Conservation (phyloP, 2,113 vertebrate species). For the Sminthopsis crassicaudata region DNA sequence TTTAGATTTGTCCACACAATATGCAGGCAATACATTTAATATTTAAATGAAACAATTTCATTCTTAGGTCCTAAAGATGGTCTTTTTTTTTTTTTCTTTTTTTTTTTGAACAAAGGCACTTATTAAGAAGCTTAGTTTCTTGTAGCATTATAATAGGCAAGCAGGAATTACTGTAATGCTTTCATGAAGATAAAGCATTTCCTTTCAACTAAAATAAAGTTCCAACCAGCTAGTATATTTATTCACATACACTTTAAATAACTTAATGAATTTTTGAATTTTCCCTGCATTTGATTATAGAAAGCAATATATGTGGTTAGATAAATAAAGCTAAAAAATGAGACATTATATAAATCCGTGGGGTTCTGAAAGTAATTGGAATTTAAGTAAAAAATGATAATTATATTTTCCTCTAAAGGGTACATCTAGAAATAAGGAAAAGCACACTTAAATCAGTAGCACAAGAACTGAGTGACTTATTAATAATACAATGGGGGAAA, state of each 20-base stretch:
- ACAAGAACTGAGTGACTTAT: no score
- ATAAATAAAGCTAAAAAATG: constrained; percentile 13
- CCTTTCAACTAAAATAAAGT: constrained; percentile 5
- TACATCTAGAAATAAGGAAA: not conserved
- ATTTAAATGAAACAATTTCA: not conserved
- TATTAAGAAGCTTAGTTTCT: not conserved
- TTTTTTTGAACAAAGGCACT: not conserved
- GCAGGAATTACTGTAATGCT: not conserved
- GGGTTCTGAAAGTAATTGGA: not conserved
- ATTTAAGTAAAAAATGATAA: constrained; percentile 5
- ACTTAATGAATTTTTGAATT: not conserved
- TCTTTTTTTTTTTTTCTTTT: no score
- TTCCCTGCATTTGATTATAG: not conserved
- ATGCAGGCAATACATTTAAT: not conserved
- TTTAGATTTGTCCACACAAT: not conserved
- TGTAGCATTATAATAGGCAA: not conserved
- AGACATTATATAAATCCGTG: not conserved
- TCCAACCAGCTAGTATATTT: not conserved
- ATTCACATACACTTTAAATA: not conserved
- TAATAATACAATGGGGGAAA: no score
- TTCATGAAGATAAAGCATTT: not conserved
- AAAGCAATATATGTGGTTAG: not conserved
- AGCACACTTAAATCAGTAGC: no score
- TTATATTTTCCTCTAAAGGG: not conserved
- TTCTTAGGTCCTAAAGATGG: not conserved